A percentile compares a stretch with the other conserved stretches of the same genome.
Conservation (phyloP, 2,113 vertebrate species). For the Tyrannus savana region DNA sequence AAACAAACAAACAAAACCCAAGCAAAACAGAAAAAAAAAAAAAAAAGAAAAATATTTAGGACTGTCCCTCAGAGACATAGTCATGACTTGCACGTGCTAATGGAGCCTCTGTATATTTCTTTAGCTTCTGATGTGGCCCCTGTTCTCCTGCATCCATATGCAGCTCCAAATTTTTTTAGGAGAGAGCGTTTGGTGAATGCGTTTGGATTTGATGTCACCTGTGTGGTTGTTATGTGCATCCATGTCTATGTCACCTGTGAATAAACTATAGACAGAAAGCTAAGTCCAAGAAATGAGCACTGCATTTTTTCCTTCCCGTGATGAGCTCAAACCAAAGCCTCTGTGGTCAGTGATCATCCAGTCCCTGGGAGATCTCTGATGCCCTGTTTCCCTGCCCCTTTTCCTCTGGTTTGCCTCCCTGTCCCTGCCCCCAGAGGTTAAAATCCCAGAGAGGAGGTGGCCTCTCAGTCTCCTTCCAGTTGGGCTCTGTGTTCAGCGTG, state of each 20-base stretch:
- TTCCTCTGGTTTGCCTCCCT: not conserved
- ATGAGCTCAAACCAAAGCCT: not conserved
- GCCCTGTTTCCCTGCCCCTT: not conserved
- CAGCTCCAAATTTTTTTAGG: not conserved
- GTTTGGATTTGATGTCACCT: slow-evolving; percentile 62
- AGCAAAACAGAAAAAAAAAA: not conserved
- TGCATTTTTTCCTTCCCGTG: not conserved
- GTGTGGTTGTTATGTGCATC: slow-evolving; percentile 56
- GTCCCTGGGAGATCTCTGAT: not conserved
- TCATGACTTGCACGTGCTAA: not conserved
- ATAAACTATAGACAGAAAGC: slow-evolving; percentile 51
- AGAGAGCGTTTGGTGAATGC: slow-evolving; percentile 47
- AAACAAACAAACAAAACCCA: not conserved
- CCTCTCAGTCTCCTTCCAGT: not conserved
- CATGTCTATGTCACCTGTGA: slow-evolving; percentile 54
- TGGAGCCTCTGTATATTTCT: slow-evolving; percentile 28
- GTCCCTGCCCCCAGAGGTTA: not conserved
- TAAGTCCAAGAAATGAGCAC: not conserved
- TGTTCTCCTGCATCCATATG: slow-evolving; percentile 8
- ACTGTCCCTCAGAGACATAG: slow-evolving; percentile 35
- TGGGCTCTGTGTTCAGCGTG: not conserved
- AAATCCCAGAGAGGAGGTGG: not conserved
- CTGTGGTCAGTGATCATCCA: not conserved
- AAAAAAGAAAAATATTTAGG: not conserved
- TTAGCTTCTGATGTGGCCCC: not conserved